phyloP scores from a whole-genome alignment of 2,113 vertebrate species.

The Lophochroa leadbeateri region DNA sequence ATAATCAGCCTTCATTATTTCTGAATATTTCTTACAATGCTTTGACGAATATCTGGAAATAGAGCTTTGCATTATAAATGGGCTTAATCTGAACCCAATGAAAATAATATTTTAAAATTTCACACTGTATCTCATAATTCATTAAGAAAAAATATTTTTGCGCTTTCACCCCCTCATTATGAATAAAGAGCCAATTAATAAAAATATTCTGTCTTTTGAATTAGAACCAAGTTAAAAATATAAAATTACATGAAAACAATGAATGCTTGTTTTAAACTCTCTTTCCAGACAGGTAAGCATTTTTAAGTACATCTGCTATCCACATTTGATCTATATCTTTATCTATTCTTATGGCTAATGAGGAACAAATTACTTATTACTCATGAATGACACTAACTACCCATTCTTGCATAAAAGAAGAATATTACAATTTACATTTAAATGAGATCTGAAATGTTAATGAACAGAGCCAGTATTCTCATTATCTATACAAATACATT shows the following conservation, averaged over 20 bases:
- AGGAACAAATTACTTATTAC: conserved; percentile 81
- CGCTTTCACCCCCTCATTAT: not conserved
- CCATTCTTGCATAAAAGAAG: conserved; percentile 75
- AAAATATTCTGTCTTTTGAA: conserved; percentile 46
- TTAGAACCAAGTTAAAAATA: conserved; percentile 31
- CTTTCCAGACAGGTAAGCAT: conserved; percentile 48
- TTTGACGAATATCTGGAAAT: not conserved
- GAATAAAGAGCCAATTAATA: conserved; percentile 34
- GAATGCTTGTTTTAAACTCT: conserved; percentile 3
- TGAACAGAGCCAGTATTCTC: conserved; percentile 79
- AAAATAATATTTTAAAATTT: conserved; percentile 27
- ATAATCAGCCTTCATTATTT: not conserved
- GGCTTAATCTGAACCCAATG: not conserved
- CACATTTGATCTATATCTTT: conserved; percentile 72
- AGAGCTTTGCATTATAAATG: not conserved
- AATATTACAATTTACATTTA: conserved; percentile 88
- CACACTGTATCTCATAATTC: not conserved
- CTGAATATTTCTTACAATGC: not conserved
- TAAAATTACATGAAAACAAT: conserved; percentile 43
- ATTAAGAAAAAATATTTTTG: conserved; percentile 35
- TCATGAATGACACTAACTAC: conserved; percentile 83
- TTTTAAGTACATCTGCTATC: conserved; percentile 60
- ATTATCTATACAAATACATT: conserved; percentile 82
- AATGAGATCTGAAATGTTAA: conserved; percentile 88
- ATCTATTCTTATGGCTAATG: conserved; percentile 72